Conservation (phyloP, 2,113 vertebrate species). For the Panthera leo region DNA sequence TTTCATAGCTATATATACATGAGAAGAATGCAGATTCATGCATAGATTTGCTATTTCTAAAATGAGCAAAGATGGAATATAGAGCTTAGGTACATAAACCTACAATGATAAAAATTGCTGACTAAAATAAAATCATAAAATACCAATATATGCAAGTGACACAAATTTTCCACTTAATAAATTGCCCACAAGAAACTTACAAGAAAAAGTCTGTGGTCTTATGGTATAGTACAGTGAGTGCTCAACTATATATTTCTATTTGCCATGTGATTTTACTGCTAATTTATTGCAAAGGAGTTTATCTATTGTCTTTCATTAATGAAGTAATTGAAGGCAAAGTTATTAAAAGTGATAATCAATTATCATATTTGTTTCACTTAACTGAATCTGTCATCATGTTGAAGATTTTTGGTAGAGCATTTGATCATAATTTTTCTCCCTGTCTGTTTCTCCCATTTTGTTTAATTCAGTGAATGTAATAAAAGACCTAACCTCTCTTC, state of each 20-base stretch:
- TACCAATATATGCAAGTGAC: conserved; percentile 1
- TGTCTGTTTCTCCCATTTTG: conserved; percentile 22
- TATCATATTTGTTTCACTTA: conserved; percentile 57
- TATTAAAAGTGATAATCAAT: conserved; percentile 64
- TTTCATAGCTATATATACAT: conserved; percentile 26
- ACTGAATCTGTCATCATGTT: conserved; percentile 51
- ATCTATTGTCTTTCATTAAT: conserved; percentile 27
- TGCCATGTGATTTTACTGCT: neutral
- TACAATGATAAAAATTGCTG: conserved; percentile 47
- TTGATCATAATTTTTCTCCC: conserved; percentile 41
- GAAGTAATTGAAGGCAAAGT: conserved; percentile 40
- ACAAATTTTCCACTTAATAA: conserved; percentile 36
- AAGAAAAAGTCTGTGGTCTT: neutral
- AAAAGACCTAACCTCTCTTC: neutral
- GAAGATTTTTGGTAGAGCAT: conserved; percentile 45
- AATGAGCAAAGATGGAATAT: conserved; percentile 41
- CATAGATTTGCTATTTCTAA: conserved; percentile 26
- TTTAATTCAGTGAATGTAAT: neutral
- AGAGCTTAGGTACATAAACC: conserved; percentile 11
- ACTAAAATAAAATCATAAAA: conserved; percentile 50
- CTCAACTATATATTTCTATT: neutral
- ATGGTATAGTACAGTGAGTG: neutral
- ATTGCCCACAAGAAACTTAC: neutral
- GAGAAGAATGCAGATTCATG: conserved; percentile 48
- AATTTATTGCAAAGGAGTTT: conserved; percentile 32